phyloP scores from a whole-genome alignment of 1,140 invertebrate genomes.

The Brachionus angularis region DNA sequence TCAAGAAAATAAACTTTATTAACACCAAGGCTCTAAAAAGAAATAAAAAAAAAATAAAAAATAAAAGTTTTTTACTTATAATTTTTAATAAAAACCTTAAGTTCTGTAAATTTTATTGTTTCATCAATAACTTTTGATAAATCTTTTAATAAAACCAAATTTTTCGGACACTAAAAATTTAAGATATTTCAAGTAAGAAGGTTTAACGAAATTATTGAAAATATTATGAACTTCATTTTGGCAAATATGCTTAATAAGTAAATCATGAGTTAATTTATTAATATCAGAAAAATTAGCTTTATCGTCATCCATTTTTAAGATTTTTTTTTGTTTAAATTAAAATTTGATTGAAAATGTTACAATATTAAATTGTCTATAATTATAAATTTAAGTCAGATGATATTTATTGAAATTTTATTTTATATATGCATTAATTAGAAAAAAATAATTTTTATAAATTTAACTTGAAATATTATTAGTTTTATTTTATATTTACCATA shows the following conservation, averaged over 20 bases:
- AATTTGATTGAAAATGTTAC: no score
- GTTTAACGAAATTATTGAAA: not conserved
- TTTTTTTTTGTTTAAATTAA: no score
- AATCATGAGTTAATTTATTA: conserved; percentile 26
- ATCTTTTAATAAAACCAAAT: conserved; percentile 23
- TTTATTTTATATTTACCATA: no score
- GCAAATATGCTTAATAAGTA: not conserved
- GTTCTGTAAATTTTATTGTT: conserved; percentile 18
- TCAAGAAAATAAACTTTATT: conserved; percentile 37
- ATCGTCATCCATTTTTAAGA: not conserved
- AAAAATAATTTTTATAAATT: no score
- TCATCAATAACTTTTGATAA: conserved; percentile 29
- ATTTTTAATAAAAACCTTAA: not conserved
- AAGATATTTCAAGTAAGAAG: not conserved
- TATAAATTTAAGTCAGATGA: no score
- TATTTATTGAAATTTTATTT: no score
- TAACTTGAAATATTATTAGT: no score
- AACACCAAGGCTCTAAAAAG: conserved; percentile 11
- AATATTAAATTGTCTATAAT: no score
- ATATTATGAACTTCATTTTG: conserved; percentile 14
- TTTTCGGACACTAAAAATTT: conserved; percentile 26
- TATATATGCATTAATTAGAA: no score
- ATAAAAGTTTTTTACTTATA: not conserved
- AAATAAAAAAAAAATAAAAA: not conserved
- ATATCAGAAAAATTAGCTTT: conserved; percentile 2